phyloP scores from a whole-genome alignment of 2,113 vertebrate genomes.

The Coracopsis vasa region DNA sequence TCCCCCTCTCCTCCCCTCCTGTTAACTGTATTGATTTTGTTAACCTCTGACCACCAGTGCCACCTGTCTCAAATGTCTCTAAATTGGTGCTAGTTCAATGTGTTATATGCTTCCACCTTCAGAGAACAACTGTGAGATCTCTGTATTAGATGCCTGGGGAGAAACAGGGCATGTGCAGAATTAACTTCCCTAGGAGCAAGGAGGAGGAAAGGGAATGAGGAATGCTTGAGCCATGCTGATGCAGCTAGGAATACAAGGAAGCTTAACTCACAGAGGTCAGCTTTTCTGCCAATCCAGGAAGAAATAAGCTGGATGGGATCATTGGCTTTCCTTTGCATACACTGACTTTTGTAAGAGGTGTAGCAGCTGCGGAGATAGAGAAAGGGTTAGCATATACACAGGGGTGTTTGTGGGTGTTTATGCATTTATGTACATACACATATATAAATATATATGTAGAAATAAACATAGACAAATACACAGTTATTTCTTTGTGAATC shows the following conservation, averaged over 20 bases:
- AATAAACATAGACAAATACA: not conserved
- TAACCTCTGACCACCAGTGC: not conserved
- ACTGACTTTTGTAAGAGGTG: not conserved
- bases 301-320: not conserved
- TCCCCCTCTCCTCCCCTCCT: not conserved
- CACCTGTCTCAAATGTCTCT: not conserved
- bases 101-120: not conserved
- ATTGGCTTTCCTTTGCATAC: not conserved
- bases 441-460: not conserved
- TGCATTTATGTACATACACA: not conserved
- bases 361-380: not conserved
- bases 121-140: not conserved
- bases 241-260: not conserved
- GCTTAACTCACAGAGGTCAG: not conserved
- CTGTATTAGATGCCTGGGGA: not conserved
- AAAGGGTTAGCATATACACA: not conserved
- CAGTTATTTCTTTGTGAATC: not conserved
- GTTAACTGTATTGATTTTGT: not conserved
- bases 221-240: not conserved
- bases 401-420: not conserved
- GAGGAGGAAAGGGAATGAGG: not conserved
- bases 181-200: not conserved
- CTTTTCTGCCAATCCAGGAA: not conserved
- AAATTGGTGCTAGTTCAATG: not conserved
- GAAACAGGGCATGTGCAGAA: not conserved